Evolutionary conservation across 2,888 invertebrate species (phyloP).

Genomic region (Melikaiella ostensackeni): DNA sequence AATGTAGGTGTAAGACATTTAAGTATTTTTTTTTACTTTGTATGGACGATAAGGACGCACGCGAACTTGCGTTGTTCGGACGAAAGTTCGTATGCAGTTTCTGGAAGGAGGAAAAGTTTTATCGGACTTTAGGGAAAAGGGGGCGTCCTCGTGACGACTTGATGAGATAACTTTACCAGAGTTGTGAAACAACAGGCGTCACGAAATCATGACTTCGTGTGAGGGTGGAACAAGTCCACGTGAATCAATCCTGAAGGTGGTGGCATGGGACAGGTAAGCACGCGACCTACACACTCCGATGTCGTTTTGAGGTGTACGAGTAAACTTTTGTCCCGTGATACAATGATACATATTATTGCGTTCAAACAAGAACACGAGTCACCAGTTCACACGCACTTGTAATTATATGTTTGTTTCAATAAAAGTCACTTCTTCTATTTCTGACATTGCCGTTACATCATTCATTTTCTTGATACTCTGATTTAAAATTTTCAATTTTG

Average conservation of each 20-base stretch:
- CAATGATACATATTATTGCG: slow-evolving; percentile 45
- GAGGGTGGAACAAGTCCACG: slow-evolving; percentile 58
- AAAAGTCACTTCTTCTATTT: slow-evolving; percentile 66
- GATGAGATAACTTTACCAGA: slow-evolving; percentile 66
- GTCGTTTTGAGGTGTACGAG: slow-evolving; percentile 52
- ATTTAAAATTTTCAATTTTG: too few relatives aligned
- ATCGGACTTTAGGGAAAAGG: slow-evolving; percentile 53
- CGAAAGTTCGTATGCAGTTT: slow-evolving; percentile 14
- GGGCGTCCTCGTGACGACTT: slow-evolving; percentile 65
- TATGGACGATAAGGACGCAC: neutral
- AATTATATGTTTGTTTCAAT: slow-evolving; percentile 55
- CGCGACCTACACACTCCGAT: slow-evolving; percentile 55
- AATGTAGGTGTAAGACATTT: neutral
- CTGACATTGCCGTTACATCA: slow-evolving; percentile 52
- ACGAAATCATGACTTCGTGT: slow-evolving; percentile 60
- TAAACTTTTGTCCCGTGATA: slow-evolving; percentile 50
- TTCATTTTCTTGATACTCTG: neutral
- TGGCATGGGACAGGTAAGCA: slow-evolving; percentile 51
- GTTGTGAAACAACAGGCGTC: slow-evolving; percentile 64
- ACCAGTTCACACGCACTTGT: slow-evolving; percentile 33
- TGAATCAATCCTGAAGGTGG: slow-evolving; percentile 43
- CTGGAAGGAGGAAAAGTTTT: slow-evolving; percentile 58
- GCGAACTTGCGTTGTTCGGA: slow-evolving; percentile 4
- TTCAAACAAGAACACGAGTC: slow-evolving; percentile 35
- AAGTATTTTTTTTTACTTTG: too few relatives aligned